A percentile compares a stretch with the other conserved stretches of the same genome.
Conservation (phyloP, 2,888 invertebrate genomes). For the Yponomeuta plumbellus region DNA sequence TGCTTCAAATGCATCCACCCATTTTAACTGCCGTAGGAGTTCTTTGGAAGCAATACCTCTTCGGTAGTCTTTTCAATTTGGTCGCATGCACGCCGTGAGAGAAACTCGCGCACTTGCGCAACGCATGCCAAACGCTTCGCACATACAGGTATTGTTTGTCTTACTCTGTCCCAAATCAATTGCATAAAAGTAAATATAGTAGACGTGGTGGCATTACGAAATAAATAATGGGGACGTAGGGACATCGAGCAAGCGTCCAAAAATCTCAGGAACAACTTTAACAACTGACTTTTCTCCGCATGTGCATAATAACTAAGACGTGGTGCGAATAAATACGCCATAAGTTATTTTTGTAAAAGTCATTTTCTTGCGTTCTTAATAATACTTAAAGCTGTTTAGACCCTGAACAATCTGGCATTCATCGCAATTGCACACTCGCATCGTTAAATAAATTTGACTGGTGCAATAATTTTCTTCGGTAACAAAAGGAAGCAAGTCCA, state of each 20-base stretch:
- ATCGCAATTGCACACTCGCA: background rate
- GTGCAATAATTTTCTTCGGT: background rate
- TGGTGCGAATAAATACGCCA: too few relatives aligned
- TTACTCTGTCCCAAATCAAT: conserved; percentile 34
- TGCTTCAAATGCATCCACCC: background rate
- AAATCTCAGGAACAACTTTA: background rate
- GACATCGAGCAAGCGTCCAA: background rate
- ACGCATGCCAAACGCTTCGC: conserved; percentile 29
- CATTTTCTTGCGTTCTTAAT: background rate
- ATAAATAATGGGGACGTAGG: conserved; percentile 6
- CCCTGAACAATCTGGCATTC: background rate
- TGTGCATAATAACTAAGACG: too few relatives aligned
- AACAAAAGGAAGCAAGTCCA: background rate
- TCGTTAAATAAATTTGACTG: background rate
- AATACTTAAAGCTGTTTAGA: background rate
- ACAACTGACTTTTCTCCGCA: too few relatives aligned
- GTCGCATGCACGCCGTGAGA: conserved; percentile 17
- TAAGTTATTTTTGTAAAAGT: too few relatives aligned
- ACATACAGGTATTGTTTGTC: conserved; percentile 35
- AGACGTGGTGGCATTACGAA: background rate
- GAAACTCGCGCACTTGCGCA: conserved; percentile 34
- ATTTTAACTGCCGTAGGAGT: background rate
- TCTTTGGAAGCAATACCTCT: conserved; percentile 8
- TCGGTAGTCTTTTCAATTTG: conserved; percentile 10
- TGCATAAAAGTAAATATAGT: conserved; percentile 8